Conservation (phyloP, 53 echinoderm and acorn worm species). For the Stichopus horrens region DNA sequence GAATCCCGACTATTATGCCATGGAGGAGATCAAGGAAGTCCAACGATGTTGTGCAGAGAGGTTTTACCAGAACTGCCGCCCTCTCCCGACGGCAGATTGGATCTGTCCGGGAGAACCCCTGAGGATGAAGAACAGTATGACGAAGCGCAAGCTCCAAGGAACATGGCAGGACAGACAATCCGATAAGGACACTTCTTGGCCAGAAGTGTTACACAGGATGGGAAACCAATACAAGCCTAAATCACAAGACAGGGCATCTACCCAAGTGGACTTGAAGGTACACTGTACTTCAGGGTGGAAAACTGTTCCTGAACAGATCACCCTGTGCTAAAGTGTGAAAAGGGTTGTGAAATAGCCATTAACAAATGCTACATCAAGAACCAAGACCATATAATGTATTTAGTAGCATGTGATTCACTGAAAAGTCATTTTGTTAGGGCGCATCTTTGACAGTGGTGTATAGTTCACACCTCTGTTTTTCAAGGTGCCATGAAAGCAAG, state of each 20-base stretch:
- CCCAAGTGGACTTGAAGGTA: not conserved
- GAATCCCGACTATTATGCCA: conserved; percentile 39
- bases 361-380: no score
- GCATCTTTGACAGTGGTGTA: no score
- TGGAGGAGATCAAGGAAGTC: conserved; percentile 47
- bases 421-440: no score
- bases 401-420: no score
- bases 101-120: not conserved
- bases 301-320: not conserved
- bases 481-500: no score
- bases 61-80: conserved; percentile 46
- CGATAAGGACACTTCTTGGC: not conserved
- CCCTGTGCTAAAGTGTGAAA: no score
- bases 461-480: no score
- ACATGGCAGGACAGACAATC: conserved; percentile 15
- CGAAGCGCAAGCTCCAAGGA: conserved; percentile 8
- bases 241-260: not conserved
- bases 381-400: no score
- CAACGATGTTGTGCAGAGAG: conserved; percentile 52
- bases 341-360: no score
- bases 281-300: not conserved
- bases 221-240: not conserved
- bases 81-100: not conserved
- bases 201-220: not conserved
- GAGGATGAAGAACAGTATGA: not conserved